These are phyloP conservation scores for Centruroides sculpturatus DNA, from an alignment of 1,140 invertebrate species.

Conservation along the genomic window DNA sequence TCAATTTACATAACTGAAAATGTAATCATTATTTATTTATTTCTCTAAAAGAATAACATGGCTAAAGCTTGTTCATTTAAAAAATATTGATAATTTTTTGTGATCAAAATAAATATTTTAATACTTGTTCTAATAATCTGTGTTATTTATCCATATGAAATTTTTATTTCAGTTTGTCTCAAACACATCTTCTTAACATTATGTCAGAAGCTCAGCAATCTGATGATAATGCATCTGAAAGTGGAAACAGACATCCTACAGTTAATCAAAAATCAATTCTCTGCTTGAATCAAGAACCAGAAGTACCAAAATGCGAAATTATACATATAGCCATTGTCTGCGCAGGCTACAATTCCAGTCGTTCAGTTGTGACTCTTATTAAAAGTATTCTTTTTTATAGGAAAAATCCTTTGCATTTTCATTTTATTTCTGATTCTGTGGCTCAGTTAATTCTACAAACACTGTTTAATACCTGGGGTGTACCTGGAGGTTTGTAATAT, in stretches of 20 bases:
- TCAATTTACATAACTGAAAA: too few species aligned
- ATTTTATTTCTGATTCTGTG: constrained; percentile 64
- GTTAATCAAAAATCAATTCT: neutral
- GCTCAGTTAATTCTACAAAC: constrained; percentile 56
- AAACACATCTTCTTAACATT: constrained; percentile 35
- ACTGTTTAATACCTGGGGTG: constrained; percentile 72
- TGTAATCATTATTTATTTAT: too few species aligned
- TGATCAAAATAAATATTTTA: neutral
- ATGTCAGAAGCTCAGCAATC: constrained; percentile 23
- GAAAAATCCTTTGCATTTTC: constrained; percentile 75
- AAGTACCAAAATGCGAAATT: constrained; percentile 54
- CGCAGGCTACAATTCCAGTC: constrained; percentile 72
- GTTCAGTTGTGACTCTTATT: constrained; percentile 65
- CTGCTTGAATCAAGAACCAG: constrained; percentile 27
- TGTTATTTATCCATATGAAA: constrained; percentile 4
- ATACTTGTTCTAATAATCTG: neutral
- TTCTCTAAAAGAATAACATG: too few species aligned
- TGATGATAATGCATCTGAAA: neutral
- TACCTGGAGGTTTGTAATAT: constrained; percentile 55
- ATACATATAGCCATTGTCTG: constrained; percentile 80
- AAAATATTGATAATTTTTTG: too few species aligned
- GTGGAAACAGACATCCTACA: too few species aligned
- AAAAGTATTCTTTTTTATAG: constrained; percentile 81
- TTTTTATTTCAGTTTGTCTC: constrained; percentile 29
- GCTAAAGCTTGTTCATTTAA: too few species aligned